Percentiles rank a stretch among this genome's conserved stretches.
Evolutionary conservation across 2,113 vertebrate species (phyloP).

Genomic region (Peromyscus californicus): DNA sequence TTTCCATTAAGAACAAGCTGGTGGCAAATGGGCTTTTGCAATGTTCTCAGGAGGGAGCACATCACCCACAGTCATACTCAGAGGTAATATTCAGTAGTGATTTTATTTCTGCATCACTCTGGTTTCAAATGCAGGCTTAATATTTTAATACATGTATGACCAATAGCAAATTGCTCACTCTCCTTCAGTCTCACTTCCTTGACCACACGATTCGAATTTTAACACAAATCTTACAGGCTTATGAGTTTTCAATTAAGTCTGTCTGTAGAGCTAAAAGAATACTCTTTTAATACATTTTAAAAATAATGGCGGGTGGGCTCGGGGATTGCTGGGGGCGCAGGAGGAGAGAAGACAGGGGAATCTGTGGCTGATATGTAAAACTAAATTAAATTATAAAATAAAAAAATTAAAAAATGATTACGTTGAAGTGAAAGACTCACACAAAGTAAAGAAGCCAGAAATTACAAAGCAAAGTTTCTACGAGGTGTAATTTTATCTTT

Average conservation of each 20-base stretch:
- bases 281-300: background rate
- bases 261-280: background rate
- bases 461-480: background rate
- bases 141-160: background rate
- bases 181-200: constrained; percentile 18
- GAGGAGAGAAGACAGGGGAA: too few species aligned
- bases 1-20: background rate
- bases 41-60: background rate
- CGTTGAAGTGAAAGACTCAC: background rate
- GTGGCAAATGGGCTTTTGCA: rapidly evolving
- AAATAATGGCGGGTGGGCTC: background rate
- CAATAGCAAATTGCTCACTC: background rate
- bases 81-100: background rate
- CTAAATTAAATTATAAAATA: too few species aligned
- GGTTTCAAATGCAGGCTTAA: background rate
- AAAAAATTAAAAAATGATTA: background rate
- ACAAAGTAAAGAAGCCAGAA: background rate
- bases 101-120: background rate
- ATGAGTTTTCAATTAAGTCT: constrained; percentile 16
- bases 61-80: background rate
- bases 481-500: background rate
- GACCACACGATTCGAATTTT: background rate
- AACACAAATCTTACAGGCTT: background rate
- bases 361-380: too few species aligned
- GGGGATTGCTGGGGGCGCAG: too few species aligned